Evolutionary conservation across 2,888 invertebrate species (phyloP), one percentile per base, ranked within the genome.

Genomic region (Lamproptera curius): DNA sequence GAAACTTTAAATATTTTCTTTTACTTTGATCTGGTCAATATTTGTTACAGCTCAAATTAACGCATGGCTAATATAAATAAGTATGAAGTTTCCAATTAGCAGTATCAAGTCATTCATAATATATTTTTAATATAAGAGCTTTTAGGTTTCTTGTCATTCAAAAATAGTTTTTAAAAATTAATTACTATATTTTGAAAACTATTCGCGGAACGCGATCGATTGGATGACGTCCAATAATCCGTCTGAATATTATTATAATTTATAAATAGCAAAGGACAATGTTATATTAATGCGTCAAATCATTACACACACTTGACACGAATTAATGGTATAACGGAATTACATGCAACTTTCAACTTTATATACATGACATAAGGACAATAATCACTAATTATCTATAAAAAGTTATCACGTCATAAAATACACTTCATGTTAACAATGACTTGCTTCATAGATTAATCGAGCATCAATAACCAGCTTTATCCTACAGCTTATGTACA

Each of bases 261-360:
- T 31, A 31, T 31, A 31, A 31, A 31, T 31, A 31, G 31, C 11
- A 31, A 31, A 31, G 31, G 31, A 31, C 31, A 31, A 31, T 31
- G 31, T n/a, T 11, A 31, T n/a, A 31, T 31, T 31, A 31, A n/a
- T 31, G n/a, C 31, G 31, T 31, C 31, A 31, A 31, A 31, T 31
- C 31, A 31, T 31, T 31, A 31, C 31, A 31, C 31, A 13, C 6
- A 31, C 31, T 31, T 11, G 31, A 31, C n/a, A 11, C 31, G 31
- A 31, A 13, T 31, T 31, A 31, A 31, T 31, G 31, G 31, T 31
- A 31, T 31, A 31, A 11, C 13, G 13, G 31, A n/a, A 13, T 31
- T 13, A 31, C 13, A 31, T 10, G 13, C 31, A 31, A 13, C 11
- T 31, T 31, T 31, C 11, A 31, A 31, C 31, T 31, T 31, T 31